Conservation (phyloP, 2,888 invertebrate species). For the Celastrina argiolus region DNA sequence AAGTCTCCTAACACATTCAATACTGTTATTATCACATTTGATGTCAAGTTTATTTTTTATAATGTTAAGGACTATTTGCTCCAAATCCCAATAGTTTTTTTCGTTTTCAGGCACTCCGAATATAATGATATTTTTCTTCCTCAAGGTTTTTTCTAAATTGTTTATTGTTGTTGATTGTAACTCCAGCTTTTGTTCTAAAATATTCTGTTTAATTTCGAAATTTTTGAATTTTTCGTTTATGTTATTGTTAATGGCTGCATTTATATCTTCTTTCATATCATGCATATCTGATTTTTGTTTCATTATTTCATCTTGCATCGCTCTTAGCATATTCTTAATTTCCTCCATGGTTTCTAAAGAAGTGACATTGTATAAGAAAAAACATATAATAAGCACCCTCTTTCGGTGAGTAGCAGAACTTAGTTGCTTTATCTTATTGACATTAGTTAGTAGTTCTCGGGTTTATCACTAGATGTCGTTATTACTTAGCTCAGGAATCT, state of each 20-base stretch:
- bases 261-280: background rate
- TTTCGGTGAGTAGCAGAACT: too few relatives aligned
- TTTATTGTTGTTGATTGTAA: background rate
- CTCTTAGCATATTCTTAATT: background rate
- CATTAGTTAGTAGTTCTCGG: too few relatives aligned
- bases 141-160: background rate
- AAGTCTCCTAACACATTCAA: slow-evolving; percentile 23
- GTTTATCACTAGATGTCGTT: background rate
- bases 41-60: slow-evolving; percentile 1
- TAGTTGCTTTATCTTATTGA: too few relatives aligned
- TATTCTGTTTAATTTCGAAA: background rate
- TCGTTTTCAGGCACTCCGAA: slow-evolving; percentile 12
- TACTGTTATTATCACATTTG: background rate
- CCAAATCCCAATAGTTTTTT: background rate
- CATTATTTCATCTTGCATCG: background rate
- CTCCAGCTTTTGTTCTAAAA: background rate
- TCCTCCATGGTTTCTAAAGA: background rate
- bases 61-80: background rate
- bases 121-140: background rate
- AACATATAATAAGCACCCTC: too few relatives aligned
- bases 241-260: slow-evolving; percentile 3
- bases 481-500: background rate
- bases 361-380: too few relatives aligned
- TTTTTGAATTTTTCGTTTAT: slow-evolving; percentile 18
- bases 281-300: background rate